phyloP scores from a whole-genome alignment of 1,140 invertebrate species.

The Drosophila equinoxialis region DNA sequence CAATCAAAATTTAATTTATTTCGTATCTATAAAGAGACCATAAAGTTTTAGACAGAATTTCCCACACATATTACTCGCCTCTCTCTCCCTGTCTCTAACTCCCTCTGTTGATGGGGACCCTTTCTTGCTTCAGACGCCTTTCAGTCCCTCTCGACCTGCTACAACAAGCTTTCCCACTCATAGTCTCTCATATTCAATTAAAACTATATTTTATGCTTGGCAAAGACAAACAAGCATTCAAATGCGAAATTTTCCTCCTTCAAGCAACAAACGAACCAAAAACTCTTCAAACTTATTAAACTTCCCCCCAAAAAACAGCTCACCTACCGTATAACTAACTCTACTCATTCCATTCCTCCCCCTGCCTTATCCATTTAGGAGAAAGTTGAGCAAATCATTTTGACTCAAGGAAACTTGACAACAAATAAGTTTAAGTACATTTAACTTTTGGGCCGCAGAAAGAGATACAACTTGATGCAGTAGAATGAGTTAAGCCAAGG shows the following conservation, averaged over 20 bases:
- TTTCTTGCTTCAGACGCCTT: too few species aligned
- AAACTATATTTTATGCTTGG: slow-evolving; percentile 14
- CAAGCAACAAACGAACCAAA: slow-evolving; percentile 12
- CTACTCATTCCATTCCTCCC: too few species aligned
- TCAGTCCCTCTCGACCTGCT: not conserved
- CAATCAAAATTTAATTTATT: slow-evolving; percentile 11
- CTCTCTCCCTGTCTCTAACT: too few species aligned
- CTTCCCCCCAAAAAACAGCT: not conserved
- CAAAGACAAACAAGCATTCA: slow-evolving; percentile 14
- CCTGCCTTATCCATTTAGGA: not conserved
- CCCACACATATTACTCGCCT: not conserved
- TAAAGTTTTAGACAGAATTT: not conserved
- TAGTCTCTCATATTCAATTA: slow-evolving; percentile 12
- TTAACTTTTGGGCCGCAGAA: slow-evolving; percentile 13
- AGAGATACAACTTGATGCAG: slow-evolving; percentile 8
- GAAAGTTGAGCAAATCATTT: slow-evolving; percentile 14
- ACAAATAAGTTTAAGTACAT: slow-evolving; percentile 13
- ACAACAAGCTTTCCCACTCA: not conserved
- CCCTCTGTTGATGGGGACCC: too few species aligned
- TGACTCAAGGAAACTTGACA: slow-evolving; percentile 13
- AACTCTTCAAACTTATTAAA: slow-evolving; percentile 14
- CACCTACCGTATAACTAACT: not conserved
- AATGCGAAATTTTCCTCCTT: slow-evolving; percentile 11
- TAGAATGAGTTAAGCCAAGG: slow-evolving; percentile 4
- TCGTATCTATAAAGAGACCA: not conserved